Base-by-base conservation (phyloP, 2,113 vertebrate species). In the Megaptera novaeangliae region DNA sequence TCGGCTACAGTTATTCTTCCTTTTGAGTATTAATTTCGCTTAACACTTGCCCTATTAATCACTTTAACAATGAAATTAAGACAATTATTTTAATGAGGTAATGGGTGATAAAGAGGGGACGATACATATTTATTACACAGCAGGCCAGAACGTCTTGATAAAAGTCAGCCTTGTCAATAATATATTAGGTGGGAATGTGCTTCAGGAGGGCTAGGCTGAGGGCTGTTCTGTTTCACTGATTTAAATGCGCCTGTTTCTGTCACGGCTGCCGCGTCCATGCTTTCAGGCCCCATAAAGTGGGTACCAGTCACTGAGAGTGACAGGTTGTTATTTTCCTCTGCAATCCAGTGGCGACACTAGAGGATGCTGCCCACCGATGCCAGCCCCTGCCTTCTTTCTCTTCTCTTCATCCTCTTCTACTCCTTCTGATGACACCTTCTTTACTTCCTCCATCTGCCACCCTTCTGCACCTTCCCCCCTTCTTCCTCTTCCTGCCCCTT, bases 31-130 rank as follows among this genome's bases (percentile, higher is more conserved):
- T 98, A 98, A 99, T 99, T 99, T 99, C 98, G 97, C 98, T 97
- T 97, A 98, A 92, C 96, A 87, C 96, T 98, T 98, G 96, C 96
- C 98, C 98, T 99, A 99, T 99, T 99, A 98, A 99, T 99, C 99
- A 99, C 98, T 98, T 98, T 97, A 99, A 99, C 98, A 99, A 98
- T 98, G 98, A 98, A 99, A 99, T 99, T 98, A 99, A 98, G 98
- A 98, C 98, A 98, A 99, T 99, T 98, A 98, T 99, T 99, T 98
- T 99, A 99, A 98, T 98, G 98, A 98, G 97, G 93, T 98, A 98
- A 98, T 98, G 98, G 98, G 97, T 99, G 97, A 96, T 98, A 97
- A 97, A 94, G 98, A 98, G 98, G 94, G 95, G 98, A 97, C 0
- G 15, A 97, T 93, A 96, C 98, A 97, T 98, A 98, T 99, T 98